Percentiles rank a stretch among this genome's conserved stretches.
These are phyloP conservation scores for Poecile atricapillus DNA, from an alignment of 2,113 vertebrate species.

Conservation along the genomic window DNA sequence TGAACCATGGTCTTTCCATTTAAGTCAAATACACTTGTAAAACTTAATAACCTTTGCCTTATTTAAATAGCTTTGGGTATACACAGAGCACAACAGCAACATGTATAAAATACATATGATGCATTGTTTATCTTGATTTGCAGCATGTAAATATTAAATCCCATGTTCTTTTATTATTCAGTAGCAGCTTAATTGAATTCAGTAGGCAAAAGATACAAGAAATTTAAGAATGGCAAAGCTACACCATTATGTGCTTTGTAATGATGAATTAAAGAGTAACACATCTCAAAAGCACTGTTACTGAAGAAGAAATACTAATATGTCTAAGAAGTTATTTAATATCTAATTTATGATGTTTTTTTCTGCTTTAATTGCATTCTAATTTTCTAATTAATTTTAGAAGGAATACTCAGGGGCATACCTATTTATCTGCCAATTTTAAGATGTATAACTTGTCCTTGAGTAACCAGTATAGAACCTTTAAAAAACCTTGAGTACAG, in stretches of 20 bases:
- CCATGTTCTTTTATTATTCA: not conserved
- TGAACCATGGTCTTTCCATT: not conserved
- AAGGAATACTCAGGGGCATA: not conserved
- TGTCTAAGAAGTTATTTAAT: not conserved
- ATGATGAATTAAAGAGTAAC: not conserved
- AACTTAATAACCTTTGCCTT: not conserved
- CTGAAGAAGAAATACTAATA: not conserved
- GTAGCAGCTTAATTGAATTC: not conserved
- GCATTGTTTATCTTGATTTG: not conserved
- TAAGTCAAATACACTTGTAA: not conserved
- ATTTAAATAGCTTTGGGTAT: not conserved
- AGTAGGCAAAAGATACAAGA: not conserved
- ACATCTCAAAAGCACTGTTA: not conserved
- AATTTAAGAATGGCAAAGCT: not conserved
- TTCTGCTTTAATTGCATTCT: not conserved
- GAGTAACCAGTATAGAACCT: not conserved
- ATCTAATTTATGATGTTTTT: not conserved
- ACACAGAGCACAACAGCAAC: not conserved
- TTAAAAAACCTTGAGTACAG: not conserved
- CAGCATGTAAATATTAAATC: not conserved
- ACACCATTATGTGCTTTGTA: not conserved
- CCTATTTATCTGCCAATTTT: not conserved
- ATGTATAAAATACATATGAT: not conserved
- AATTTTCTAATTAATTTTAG: conserved; percentile 6
- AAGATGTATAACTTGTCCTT: not conserved